Evolutionary conservation across 2,797 vertebrate species (phyloP), one percentile per base, ranked within the genome.

Genomic region (Tapirus indicus): DNA sequence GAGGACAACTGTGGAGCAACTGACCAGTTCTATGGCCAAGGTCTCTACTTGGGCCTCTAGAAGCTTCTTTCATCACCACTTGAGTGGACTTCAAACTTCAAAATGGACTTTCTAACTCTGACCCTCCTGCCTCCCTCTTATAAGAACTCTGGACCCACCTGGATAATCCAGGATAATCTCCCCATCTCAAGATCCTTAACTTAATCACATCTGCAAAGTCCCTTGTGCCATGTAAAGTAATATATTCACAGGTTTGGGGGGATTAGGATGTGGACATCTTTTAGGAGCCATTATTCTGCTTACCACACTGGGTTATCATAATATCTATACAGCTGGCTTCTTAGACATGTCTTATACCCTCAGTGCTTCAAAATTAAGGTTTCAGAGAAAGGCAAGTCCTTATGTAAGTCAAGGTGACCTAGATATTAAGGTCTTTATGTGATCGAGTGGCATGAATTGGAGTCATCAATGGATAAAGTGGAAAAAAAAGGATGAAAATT

Each of bases 401-500:
- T 58, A 27, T 27, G 7, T 41, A 82, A 88, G 78, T 56, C 86
- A 74, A 89, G 32, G 75, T 64, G 74, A 93, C 8, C 52, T 38
- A 82, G 44, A 77, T 10, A 82, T 18, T 52, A 78, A 87, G 52
- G 80, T 77, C 68, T 93, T 75, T 71, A 41, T 52, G 71, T 49
- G 69, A 83, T 64, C 21, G 32, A 66, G 75, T 41, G 44, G 25
- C 17, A 27, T 71, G 75, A 87, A 94, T 1, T 87, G 32, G n/a
- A 87, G 64, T 16, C 49, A 93, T 60, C 17, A 27, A 35, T 16
- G 18, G 64, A 64, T 49, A 71, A 85, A 74, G n/a, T 69, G 44
- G 93, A 84, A 62, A 88, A 88, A 88, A 84, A 93, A 69, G n/a
- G 32, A 78, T 5, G 35, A 62, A 54, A 58, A 83, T 64, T 72